Conservation (phyloP, 2,888 invertebrate species). For the Axea sp. region DNA sequence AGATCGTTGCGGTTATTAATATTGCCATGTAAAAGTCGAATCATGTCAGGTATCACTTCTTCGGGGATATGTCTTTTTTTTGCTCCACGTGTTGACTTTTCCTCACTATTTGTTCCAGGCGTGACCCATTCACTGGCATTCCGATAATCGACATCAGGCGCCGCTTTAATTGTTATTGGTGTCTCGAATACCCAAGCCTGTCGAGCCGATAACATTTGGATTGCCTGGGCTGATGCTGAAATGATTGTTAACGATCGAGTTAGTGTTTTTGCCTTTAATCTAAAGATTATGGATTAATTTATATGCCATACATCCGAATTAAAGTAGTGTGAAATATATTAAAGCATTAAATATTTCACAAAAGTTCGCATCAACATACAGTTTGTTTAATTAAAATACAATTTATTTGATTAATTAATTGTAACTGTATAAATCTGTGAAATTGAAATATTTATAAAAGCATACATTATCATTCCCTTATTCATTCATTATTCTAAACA, state of each 20-base stretch:
- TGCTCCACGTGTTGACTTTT: conserved; percentile 33
- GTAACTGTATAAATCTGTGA: too few species aligned
- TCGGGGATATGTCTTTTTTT: conserved; percentile 79
- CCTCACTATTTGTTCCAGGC: conserved; percentile 63
- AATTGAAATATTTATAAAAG: too few species aligned
- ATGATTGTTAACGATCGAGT: conserved; percentile 30
- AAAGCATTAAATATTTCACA: too few species aligned
- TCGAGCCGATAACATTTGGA: conserved; percentile 70
- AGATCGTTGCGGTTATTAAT: conserved; percentile 81
- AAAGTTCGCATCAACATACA: too few species aligned
- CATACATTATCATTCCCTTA: too few species aligned
- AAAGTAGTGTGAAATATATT: too few species aligned
- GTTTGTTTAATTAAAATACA: too few species aligned
- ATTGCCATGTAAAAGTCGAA: conserved; percentile 85
- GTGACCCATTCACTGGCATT: conserved; percentile 53
- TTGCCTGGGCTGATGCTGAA: conserved; percentile 68
- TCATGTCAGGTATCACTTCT: conserved; percentile 83
- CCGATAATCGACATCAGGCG: conserved; percentile 61
- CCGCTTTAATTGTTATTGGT: conserved; percentile 67
- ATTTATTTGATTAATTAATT: too few species aligned
- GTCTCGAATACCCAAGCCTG: conserved; percentile 73
- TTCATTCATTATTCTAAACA: too few species aligned
- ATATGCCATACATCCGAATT: too few species aligned
- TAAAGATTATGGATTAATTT: too few species aligned
- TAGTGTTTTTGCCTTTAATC: conserved; percentile 13